A percentile compares a stretch with the other conserved stretches of the same genome.
Evolutionary conservation across 2,113 vertebrate genomes (phyloP).

Genomic region (Halichoerus grypus): DNA sequence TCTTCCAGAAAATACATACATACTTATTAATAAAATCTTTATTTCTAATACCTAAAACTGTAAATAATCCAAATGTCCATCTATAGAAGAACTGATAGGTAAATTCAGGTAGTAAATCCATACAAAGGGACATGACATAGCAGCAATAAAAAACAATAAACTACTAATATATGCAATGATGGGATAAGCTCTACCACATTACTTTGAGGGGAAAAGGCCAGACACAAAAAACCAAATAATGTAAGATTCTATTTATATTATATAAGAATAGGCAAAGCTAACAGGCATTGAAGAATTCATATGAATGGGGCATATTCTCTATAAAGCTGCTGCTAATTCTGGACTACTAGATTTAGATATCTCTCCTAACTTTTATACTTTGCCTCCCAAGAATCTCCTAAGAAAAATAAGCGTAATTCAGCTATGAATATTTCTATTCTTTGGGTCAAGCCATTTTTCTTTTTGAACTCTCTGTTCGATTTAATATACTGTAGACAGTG

Average conservation of each 20-base stretch:
- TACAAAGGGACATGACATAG: background rate
- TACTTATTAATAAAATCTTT: background rate
- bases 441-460: background rate
- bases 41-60: background rate
- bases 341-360: background rate
- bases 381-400: background rate
- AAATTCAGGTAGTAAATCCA: background rate
- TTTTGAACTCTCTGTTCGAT: background rate
- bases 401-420: background rate
- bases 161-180: background rate
- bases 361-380: conserved; percentile 1
- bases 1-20: background rate
- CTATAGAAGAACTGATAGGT: background rate
- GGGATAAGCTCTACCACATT: background rate
- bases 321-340: background rate
- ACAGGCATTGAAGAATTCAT: background rate
- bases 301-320: background rate
- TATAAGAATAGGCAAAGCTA: background rate
- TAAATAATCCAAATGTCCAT: background rate
- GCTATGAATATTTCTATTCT: background rate
- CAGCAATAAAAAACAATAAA: background rate
- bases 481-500: background rate
- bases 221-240: background rate
- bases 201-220: background rate
- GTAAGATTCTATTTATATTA: background rate